Conservation (phyloP, 2,888 invertebrate species). For the Pammene aurita region DNA sequence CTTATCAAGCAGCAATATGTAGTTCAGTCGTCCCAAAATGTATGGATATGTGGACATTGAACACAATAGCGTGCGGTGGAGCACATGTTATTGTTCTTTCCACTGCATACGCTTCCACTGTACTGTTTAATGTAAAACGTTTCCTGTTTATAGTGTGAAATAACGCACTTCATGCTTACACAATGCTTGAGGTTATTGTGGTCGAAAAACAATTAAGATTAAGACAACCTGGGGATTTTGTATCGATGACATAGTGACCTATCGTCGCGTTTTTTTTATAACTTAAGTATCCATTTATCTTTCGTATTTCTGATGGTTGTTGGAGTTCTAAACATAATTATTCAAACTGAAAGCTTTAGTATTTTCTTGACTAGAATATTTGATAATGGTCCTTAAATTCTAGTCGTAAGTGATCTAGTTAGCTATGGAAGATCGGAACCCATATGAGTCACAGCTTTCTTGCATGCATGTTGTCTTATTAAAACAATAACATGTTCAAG, state of each 20-base stretch:
- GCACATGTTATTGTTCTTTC: constrained; percentile 56
- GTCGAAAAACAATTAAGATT: constrained; percentile 18
- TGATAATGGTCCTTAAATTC: too few species aligned
- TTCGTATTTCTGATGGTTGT: too few species aligned
- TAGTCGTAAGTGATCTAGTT: too few species aligned
- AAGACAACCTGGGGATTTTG: neutral
- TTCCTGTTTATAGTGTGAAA: constrained; percentile 50
- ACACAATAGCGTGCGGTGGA: constrained; percentile 53
- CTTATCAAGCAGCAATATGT: constrained; percentile 39
- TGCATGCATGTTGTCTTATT: neutral
- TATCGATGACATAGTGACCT: neutral
- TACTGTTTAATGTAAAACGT: constrained; percentile 51
- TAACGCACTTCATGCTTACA: constrained; percentile 33
- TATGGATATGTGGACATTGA: constrained; percentile 50
- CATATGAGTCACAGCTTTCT: neutral
- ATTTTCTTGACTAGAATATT: too few species aligned
- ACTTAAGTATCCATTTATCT: neutral
- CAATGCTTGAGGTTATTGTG: constrained; percentile 13
- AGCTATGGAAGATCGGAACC: neutral
- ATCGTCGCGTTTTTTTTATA: neutral
- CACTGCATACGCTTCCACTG: constrained; percentile 47
- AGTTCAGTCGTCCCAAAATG: constrained; percentile 52
- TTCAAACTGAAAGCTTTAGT: too few species aligned
- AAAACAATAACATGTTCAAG: too few species aligned
- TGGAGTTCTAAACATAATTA: too few species aligned